Percentiles rank a stretch among this genome's conserved stretches.
phyloP scores from a whole-genome alignment of 2,888 invertebrate species.

The Drosophila percnosoma region DNA sequence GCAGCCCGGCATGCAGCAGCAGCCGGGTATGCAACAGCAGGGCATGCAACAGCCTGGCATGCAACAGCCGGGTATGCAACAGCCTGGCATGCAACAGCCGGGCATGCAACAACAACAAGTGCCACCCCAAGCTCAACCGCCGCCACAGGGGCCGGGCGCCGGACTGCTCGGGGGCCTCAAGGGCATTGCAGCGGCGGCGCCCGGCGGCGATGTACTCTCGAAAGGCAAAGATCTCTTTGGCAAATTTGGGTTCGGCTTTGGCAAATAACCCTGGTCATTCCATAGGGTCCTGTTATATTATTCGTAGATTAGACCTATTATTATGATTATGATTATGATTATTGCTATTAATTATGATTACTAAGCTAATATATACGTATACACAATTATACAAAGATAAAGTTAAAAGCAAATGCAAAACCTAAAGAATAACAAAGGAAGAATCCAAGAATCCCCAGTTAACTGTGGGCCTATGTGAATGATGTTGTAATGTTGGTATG shows the following conservation, averaged over 20 bases:
- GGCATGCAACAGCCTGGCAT: conserved; percentile 74
- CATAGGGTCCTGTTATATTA: conserved; percentile 82
- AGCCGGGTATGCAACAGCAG: conserved; percentile 49
- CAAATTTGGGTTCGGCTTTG: conserved; percentile 94
- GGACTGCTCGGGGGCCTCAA: conserved; percentile 97
- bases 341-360: conserved; percentile 74
- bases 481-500: conserved; percentile 58
- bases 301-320: conserved; percentile 81
- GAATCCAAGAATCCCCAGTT: conserved; percentile 15
- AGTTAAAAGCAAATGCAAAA: conserved; percentile 22
- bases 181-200: conserved; percentile 93
- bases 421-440: conserved; percentile 11
- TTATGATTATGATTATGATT: conserved; percentile 69
- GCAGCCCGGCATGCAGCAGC: conserved; percentile 59
- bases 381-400: conserved; percentile 43
- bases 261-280: conserved; percentile 87
- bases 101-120: conserved; percentile 85
- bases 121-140: conserved; percentile 82
- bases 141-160: conserved; percentile 87
- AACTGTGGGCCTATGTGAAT: conserved; percentile 33
- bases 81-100: conserved; percentile 52
- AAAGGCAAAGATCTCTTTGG: conserved; percentile 95
- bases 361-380: conserved; percentile 66
- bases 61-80: conserved; percentile 55
- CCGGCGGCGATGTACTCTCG: conserved; percentile 95